These are phyloP conservation scores for Cololabis saira DNA, from an alignment of 2,113 vertebrate species.

Conservation along the genomic window DNA sequence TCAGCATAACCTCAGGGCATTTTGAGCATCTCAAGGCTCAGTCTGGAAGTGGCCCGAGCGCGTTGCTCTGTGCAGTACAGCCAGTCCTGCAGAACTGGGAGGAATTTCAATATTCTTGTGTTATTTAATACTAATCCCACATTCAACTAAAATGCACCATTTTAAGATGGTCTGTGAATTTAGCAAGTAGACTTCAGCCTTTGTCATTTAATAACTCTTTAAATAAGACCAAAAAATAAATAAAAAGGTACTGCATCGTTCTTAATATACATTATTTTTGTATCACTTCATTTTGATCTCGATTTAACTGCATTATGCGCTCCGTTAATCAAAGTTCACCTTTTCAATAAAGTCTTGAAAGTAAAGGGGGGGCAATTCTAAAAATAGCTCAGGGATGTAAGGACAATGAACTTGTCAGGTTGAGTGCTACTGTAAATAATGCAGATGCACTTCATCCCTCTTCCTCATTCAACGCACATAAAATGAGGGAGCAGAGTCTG, in stretches of 20 bases:
- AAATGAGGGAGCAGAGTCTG: slow-evolving; percentile 32
- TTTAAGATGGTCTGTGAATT: too few relatives aligned
- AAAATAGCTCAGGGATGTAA: slow-evolving; percentile 33
- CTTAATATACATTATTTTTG: too few relatives aligned
- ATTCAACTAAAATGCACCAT: too few relatives aligned
- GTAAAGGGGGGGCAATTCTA: slow-evolving; percentile 40
- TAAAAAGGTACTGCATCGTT: too few relatives aligned
- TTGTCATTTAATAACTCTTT: too few relatives aligned
- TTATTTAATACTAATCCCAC: too few relatives aligned
- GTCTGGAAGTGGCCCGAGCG: neutral
- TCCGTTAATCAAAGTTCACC: slow-evolving; percentile 45
- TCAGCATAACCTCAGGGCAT: slow-evolving; percentile 8
- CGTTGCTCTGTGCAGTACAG: neutral
- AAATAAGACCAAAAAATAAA: too few relatives aligned
- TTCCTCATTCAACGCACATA: slow-evolving; percentile 23
- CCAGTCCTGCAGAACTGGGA: neutral
- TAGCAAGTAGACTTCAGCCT: too few relatives aligned
- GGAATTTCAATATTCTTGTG: neutral
- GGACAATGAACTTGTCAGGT: slow-evolving; percentile 26
- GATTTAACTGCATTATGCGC: neutral
- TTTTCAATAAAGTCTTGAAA: slow-evolving; percentile 49
- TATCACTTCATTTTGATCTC: neutral
- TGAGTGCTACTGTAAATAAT: slow-evolving; percentile 74
- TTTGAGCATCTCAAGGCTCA: neutral
- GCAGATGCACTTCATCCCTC: slow-evolving; percentile 46